Conservation (phyloP, 1,140 invertebrate species). For the Apis florea region DNA sequence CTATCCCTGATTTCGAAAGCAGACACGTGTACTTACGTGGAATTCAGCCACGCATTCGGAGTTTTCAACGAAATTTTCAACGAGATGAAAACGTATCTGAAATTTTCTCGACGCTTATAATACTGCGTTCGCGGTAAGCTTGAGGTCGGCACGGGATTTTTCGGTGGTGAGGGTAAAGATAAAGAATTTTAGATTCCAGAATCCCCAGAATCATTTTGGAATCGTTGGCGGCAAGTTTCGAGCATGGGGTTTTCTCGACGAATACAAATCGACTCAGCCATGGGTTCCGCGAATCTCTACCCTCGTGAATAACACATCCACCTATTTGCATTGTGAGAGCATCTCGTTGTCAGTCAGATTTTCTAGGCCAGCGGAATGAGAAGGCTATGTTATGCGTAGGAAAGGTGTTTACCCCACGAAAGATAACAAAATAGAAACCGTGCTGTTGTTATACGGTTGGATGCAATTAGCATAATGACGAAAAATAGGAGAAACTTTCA, state of each 20-base stretch:
- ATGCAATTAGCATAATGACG: conserved; percentile 18
- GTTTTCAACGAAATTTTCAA: too few relatives aligned
- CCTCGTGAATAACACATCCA: conserved; percentile 61
- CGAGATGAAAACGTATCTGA: neutral
- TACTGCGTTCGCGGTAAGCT: neutral
- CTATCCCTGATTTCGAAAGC: neutral
- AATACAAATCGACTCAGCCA: conserved; percentile 62
- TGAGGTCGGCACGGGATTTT: neutral
- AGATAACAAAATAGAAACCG: neutral
- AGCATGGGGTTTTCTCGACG: conserved; percentile 40
- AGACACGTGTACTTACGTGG: neutral
- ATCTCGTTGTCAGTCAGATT: conserved; percentile 58
- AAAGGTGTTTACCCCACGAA: conserved; percentile 21
- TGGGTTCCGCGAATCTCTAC: conserved; percentile 21
- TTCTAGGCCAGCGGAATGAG: conserved; percentile 31
- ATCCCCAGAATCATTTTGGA: conserved; percentile 14
- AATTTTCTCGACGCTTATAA: neutral
- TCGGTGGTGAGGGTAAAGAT: too few relatives aligned
- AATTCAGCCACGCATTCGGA: neutral
- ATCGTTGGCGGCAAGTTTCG: conserved; percentile 33
- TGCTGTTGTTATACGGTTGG: neutral
- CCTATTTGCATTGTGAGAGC: conserved; percentile 43
- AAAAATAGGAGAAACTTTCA: too few relatives aligned
- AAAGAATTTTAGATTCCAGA: conserved; percentile 48
- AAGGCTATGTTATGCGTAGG: neutral